Evolutionary conservation across 2,888 invertebrate species (phyloP), one percentile per base, ranked within the genome.

Genomic region (Troilus luridus): DNA sequence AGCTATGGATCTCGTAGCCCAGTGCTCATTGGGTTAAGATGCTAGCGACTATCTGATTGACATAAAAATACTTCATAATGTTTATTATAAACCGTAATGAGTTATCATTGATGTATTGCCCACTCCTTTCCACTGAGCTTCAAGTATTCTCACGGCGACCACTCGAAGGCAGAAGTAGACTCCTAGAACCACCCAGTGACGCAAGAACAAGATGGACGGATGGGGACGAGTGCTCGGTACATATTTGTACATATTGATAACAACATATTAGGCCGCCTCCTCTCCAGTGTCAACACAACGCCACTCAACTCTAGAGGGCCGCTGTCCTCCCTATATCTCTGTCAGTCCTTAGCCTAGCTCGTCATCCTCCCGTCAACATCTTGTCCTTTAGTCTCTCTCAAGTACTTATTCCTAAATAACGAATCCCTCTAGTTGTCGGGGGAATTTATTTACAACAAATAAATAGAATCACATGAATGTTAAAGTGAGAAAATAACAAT

Each of bases 171-270:
- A 59, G 59, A 59, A 60, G 62, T 19, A 21, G 62, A 62, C 62
- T 7, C 19, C 60, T 60, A 60, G 60, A 2, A 62, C 1, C 24
- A 67, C 12, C 5, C 67, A 67, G 24, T 67, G 24, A 67, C 12
- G 67, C 12, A 3, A 14, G 12, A 5, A 24, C 9, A 81, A 41
- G 41, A 41, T 41, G n/a, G 27, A 41, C 27, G 64, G 64, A 59
- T 64, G 24, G 64, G 41, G 64, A 88, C 41, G 41, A 64, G 60
- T 27, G 64, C 19, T 62, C 41, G 41, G 88, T 88, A 88, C 88
- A 88, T 88, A 88, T 88, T 88, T 88, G 88, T 88, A 88, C 88
- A 88, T 64, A 88, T 88, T 54, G 88, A 88, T 64, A 64, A 8
- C 24, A 54, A 67, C 41, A 41, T 41, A 88, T 88, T 88, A 88